A percentile compares a stretch with the other conserved stretches of the same genome.
Evolutionary conservation across 2,888 invertebrate genomes (phyloP).

Genomic region (Agrochola lota): DNA sequence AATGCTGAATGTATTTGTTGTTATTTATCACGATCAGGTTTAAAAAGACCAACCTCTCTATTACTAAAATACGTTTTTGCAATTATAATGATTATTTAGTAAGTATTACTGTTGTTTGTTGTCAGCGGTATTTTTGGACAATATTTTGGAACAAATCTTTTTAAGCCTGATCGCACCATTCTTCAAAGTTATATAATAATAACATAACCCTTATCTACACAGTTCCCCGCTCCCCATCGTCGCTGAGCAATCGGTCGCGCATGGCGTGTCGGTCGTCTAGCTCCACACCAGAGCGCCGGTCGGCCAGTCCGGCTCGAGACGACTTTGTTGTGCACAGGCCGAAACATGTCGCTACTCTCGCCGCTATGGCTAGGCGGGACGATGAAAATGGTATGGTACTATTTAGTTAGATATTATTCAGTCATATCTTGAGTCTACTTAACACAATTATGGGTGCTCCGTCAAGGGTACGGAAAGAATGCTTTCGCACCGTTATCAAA

Average conservation of each 20-base stretch:
- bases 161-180: background rate
- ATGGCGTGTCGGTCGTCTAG: constrained; percentile 82
- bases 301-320: constrained; percentile 87
- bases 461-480: no score
- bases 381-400: constrained; percentile 76
- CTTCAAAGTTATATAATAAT: background rate
- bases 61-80: background rate
- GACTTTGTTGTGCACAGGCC: constrained; percentile 96
- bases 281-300: constrained; percentile 76
- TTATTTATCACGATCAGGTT: background rate
- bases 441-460: no score
- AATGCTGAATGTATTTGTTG: constrained; percentile 37
- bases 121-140: background rate
- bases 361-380: constrained; percentile 87
- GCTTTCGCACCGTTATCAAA: no score
- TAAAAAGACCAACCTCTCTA: background rate
- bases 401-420: no score
- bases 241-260: constrained; percentile 68
- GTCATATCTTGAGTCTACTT: no score
- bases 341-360: constrained; percentile 94
- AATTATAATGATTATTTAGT: background rate
- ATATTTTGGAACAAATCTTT: background rate
- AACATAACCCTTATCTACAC: constrained; percentile 31
- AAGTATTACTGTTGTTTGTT: background rate
- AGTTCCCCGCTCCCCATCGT: constrained; percentile 90